Base-by-base conservation (phyloP, 2,113 vertebrate genomes). In the Pelecanoides urinatrix region DNA sequence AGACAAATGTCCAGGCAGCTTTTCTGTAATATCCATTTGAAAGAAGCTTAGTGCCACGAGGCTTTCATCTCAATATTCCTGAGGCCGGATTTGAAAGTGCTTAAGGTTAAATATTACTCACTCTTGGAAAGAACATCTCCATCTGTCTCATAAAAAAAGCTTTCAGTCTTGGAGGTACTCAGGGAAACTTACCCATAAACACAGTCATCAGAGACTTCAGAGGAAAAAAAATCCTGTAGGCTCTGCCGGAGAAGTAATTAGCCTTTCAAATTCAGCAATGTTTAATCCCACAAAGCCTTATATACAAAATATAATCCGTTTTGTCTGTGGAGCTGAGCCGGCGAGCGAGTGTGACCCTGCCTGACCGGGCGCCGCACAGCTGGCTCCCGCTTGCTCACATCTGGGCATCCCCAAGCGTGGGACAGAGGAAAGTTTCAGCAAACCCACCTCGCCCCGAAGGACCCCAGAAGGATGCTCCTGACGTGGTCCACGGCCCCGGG, bases 41-140 rank as follows among this genome's bases (percentile, higher is more conserved):
- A 94, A 95, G 95, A 66, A 96, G 93, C 94, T 97, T 82, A 95
- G 96, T 95, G 91, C 94, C 78, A 96, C 30, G 20, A 96, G 94
- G 74, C 92, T 97, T 97, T 97, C 96, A 97, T 96, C 91, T 96
- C 96, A 95, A 94, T 97, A 96, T 94, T 97, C 97, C 94, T 92
- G 80, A 93, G 86, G 92, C 96, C 32, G 90, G 94, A 96, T 95
- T 96, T 97, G 96, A 97, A 92, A 97, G 95, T 86, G 94, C 94
- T 94, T 95, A 94, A 97, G 96, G 96, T 97, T 97, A 97, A 97
- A 95, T 97, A 97, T 97, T 96, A 93, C 96, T 97, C 95, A 87
- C 82, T 97, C 96, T 92, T 91, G 92, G 97, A 97, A 96, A 95
- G 95, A 96, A 89, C 96, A 85, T 96, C 93, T 96, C 97, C 88